Conservation (phyloP, 2,113 vertebrate species). For the Aegotheles bennettii region DNA sequence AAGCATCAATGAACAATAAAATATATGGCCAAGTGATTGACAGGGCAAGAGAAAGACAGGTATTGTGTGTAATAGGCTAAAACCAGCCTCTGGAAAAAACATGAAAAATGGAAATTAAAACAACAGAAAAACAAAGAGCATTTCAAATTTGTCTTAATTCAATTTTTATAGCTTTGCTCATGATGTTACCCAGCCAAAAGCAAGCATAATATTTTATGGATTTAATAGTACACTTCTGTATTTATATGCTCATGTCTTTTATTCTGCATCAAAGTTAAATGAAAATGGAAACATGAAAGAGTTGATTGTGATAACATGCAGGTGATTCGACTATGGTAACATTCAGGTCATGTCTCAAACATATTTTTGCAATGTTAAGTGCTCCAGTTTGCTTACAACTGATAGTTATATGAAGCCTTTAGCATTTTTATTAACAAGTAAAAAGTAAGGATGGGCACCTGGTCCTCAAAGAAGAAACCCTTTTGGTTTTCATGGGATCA, state of each 20-base stretch:
- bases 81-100: slow-evolving; percentile 72
- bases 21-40: slow-evolving; percentile 72
- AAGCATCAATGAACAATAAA: slow-evolving; percentile 81
- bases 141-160: slow-evolving; percentile 50
- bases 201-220: not conserved
- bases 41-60: slow-evolving; percentile 76
- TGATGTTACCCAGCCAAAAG: slow-evolving; percentile 29
- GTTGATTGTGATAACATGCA: not conserved
- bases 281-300: slow-evolving; percentile 20
- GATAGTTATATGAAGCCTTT: not conserved
- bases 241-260: not conserved
- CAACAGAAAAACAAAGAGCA: slow-evolving; percentile 59
- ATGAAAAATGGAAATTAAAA: slow-evolving; percentile 58
- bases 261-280: slow-evolving; percentile 13
- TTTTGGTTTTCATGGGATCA: not conserved
- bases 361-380: not conserved
- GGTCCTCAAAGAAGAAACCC: not conserved
- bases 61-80: slow-evolving; percentile 76
- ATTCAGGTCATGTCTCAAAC: not conserved
- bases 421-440: not conserved
- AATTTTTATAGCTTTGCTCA: slow-evolving; percentile 44
- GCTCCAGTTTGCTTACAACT: not conserved
- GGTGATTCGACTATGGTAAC: not conserved
- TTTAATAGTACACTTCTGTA: not conserved
- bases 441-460: not conserved